phyloP scores from a whole-genome alignment of 2,113 vertebrate genomes.

The Gallinago undulata region DNA sequence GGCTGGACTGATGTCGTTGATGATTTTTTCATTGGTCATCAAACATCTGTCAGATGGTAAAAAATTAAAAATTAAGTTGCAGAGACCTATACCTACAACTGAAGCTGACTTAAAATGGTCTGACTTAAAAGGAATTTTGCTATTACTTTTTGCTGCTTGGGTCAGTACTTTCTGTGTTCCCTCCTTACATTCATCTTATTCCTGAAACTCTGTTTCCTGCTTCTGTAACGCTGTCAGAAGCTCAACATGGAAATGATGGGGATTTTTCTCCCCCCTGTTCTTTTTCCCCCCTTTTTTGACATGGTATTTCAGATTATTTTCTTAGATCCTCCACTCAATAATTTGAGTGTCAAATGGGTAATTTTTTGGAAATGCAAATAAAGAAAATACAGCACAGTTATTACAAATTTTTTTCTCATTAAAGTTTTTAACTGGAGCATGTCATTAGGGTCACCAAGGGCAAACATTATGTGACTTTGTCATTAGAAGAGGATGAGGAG shows the following conservation, averaged over 20 bases:
- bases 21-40: background rate
- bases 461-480: background rate
- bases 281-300: background rate
- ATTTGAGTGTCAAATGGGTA: background rate
- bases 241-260: accelerated
- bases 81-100: background rate
- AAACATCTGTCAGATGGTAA: background rate
- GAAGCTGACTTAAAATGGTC: background rate
- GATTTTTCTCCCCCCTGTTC: background rate
- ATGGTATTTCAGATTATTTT: background rate
- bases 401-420: accelerated
- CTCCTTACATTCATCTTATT: background rate
- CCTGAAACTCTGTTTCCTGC: background rate
- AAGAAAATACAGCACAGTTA: background rate
- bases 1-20: background rate
- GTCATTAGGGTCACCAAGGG: background rate
- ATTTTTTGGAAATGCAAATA: background rate
- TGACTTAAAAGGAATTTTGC: background rate
- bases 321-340: background rate
- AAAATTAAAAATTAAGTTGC: background rate
- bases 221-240: background rate
- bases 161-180: background rate
- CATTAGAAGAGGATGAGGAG: background rate
- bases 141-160: background rate
- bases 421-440: background rate